Evolutionary conservation across 2,888 invertebrate species (phyloP).

Genomic region (Gibbula magus): DNA sequence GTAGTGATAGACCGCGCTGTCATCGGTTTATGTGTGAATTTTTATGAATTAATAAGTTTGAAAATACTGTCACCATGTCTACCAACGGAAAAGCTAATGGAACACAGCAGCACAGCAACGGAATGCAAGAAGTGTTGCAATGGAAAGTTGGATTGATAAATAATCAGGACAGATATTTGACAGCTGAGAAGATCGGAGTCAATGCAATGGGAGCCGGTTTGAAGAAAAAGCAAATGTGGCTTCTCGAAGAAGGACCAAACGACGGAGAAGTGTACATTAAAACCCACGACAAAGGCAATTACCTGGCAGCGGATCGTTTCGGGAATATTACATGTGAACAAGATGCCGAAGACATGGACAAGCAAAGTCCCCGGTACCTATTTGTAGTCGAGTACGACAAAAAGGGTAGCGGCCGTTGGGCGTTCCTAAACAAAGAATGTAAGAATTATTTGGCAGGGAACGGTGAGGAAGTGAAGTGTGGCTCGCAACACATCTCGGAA

Average conservation of each 20-base stretch:
- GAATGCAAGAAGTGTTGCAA: slow-evolving; percentile 33
- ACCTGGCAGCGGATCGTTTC: slow-evolving; percentile 94
- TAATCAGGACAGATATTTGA: slow-evolving; percentile 89
- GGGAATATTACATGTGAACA: slow-evolving; percentile 91
- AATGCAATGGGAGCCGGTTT: slow-evolving; percentile 95
- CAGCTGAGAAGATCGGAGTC: slow-evolving; percentile 97
- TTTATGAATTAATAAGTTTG: background rate
- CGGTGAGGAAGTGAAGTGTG: slow-evolving; percentile 91
- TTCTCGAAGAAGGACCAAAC: slow-evolving; percentile 80
- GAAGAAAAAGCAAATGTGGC: slow-evolving; percentile 96
- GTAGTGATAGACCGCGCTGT: slow-evolving; percentile 7
- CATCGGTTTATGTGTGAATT: background rate
- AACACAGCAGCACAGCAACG: slow-evolving; percentile 28
- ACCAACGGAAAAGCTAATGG: background rate
- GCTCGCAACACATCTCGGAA: slow-evolving; percentile 87
- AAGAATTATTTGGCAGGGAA: slow-evolving; percentile 95
- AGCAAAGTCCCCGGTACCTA: slow-evolving; percentile 82
- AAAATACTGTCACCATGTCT: background rate
- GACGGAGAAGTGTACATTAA: slow-evolving; percentile 85
- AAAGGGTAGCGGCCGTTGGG: slow-evolving; percentile 85
- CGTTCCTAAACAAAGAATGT: slow-evolving; percentile 79
- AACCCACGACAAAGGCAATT: slow-evolving; percentile 90
- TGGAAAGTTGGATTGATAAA: slow-evolving; percentile 97
- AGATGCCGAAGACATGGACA: slow-evolving; percentile 88
- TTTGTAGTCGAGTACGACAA: slow-evolving; percentile 86